Evolutionary conservation across 2,888 invertebrate species (phyloP), one percentile per base, ranked within the genome.

Genomic region (Drosophila aldrichi): DNA sequence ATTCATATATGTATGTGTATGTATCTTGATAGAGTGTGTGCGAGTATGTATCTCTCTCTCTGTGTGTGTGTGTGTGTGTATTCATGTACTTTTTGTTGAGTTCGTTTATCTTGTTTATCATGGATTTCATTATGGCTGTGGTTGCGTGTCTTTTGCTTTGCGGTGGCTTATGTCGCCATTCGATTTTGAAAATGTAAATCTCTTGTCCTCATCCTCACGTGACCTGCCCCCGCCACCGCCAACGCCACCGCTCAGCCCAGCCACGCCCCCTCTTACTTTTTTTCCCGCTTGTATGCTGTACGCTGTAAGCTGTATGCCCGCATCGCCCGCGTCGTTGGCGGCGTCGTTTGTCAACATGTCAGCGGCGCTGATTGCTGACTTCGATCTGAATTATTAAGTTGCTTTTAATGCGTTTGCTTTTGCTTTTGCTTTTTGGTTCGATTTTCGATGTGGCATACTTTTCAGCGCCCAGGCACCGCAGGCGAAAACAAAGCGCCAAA

Each of bases 281-380:
- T 44, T 7, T n/a, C n/a, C 16, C 16, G 7, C 44, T 29, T 29
- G 29, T 29, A 29, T 29, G n/a, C 48, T 32, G n/a, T 48, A 2
- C 12, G 36, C 38, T 20, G 22, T 16, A 22, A 10, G 51, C 34
- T n/a, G 48, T 48, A 10, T n/a, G 34, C 32, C 18, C 49, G 34
- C 29, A 29, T 29, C 29, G 29, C 29, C 49, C 18, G 12, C 49
- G 49, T 52, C 61, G 68, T 20, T 70, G 74, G 71, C 86, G 82
- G 82, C 82, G 77, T 89, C 90, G 87, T 88, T 88, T 86, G 89
- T 88, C 89, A 86, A 88, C 85, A 80, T 86, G 88, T 87, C 89
- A 81, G 74, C 84, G 58, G 70, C 76, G 86, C 88, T 88, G 85
- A 88, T 86, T 88, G 86, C 88, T 82, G 84, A 84, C 88, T 84